phyloP scores from a whole-genome alignment of 2,888 invertebrate species.

The Tenthredo distinguenda region DNA sequence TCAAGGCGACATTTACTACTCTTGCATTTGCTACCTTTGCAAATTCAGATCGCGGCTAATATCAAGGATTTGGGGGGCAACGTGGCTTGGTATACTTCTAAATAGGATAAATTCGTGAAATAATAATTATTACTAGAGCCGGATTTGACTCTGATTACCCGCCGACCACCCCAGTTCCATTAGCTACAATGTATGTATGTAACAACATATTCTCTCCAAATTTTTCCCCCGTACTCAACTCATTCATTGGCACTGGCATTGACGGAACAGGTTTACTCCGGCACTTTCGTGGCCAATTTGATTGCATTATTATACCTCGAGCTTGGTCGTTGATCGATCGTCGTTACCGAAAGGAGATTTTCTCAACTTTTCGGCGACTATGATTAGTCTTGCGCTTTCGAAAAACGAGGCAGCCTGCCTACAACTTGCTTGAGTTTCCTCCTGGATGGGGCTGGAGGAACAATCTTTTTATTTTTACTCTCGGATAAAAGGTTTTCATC shows the following conservation, averaged over 20 bases:
- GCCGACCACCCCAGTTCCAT: slow-evolving; percentile 51
- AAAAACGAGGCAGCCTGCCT: not conserved
- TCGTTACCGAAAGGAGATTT: not conserved
- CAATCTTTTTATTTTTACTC: not conserved
- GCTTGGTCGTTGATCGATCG: slow-evolving; percentile 21
- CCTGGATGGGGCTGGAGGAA: not conserved
- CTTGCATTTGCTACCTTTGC: not conserved
- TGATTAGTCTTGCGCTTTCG: not conserved
- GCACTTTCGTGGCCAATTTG: not conserved
- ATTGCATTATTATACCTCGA: slow-evolving; percentile 19
- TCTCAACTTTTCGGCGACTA: not conserved
- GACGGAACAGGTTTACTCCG: not conserved
- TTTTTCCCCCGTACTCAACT: slow-evolving; percentile 5
- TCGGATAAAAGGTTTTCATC: slow-evolving; percentile 16
- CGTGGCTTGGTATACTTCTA: not conserved
- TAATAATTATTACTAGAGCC: slow-evolving; percentile 45
- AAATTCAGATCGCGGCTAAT: not conserved
- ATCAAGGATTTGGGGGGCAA: not conserved
- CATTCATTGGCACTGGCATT: slow-evolving; percentile 7
- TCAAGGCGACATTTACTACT: not conserved
- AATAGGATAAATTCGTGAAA: not conserved
- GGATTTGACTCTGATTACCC: slow-evolving; percentile 52
- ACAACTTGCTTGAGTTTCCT: not conserved
- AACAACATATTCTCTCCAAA: slow-evolving; percentile 50
- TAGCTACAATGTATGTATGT: slow-evolving; percentile 42